A percentile compares a stretch with the other conserved stretches of the same genome.
Conservation (phyloP, 2,888 invertebrate species). For the Brachyptera risi region DNA sequence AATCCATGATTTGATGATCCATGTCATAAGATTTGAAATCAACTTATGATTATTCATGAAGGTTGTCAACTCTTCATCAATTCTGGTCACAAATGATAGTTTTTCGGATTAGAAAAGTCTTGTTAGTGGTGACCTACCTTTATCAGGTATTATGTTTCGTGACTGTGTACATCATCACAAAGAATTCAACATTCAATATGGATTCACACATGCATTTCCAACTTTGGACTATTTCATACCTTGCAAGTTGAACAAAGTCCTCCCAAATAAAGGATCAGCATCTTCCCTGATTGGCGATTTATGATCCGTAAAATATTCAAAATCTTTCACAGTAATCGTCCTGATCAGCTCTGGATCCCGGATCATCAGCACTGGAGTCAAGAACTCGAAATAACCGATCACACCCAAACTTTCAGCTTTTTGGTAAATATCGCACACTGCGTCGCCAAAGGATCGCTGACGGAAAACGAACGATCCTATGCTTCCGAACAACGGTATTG, state of each 20-base stretch:
- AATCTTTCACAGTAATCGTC: constrained; percentile 25
- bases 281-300: constrained; percentile 10
- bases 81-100: no score
- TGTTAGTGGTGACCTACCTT: background rate
- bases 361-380: constrained; percentile 4
- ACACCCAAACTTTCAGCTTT: background rate
- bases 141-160: no score
- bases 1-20: no score
- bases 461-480: background rate
- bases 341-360: constrained; percentile 30
- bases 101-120: no score
- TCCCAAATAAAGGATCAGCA: constrained; percentile 11
- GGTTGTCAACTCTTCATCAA: no score
- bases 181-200: no score
- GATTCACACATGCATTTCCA: no score
- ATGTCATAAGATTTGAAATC: no score
- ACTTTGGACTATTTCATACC: constrained; percentile 11
- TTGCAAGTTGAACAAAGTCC: constrained; percentile 10
- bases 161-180: no score
- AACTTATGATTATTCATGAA: no score
- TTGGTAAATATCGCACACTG: background rate
- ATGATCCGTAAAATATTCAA: constrained; percentile 21
- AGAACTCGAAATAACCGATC: constrained; percentile 1
- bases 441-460: background rate
- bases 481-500: background rate